phyloP scores from a whole-genome alignment of 92 coral and sea anemone genomes.

The Paramuricea clavata region DNA sequence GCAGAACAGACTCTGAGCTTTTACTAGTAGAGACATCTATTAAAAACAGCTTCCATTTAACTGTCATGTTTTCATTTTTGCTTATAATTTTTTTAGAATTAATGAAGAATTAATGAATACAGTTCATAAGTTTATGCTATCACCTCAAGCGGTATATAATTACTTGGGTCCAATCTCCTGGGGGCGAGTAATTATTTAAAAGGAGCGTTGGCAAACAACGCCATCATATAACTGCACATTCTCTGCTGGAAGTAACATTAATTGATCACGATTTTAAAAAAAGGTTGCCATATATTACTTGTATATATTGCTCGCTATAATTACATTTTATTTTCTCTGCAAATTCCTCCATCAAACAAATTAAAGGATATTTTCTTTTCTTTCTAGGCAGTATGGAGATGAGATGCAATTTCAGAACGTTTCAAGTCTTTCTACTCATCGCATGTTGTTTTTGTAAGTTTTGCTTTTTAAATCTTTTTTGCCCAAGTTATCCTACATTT shows the following conservation, averaged over 20 bases:
- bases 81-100: no score
- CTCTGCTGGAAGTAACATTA: neutral
- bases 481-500: no score
- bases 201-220: neutral
- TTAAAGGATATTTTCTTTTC: neutral
- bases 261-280: neutral
- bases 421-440: neutral
- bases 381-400: neutral
- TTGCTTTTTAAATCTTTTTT: neutral
- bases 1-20: no score
- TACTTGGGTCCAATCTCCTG: conserved; percentile 21
- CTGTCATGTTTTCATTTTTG: no score
- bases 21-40: no score
- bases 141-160: neutral
- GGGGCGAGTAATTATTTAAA: neutral
- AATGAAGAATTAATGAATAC: neutral
- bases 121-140: neutral
- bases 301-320: neutral
- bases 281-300: neutral
- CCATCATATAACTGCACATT: neutral
- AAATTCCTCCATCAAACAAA: neutral
- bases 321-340: neutral
- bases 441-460: neutral
- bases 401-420: neutral
- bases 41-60: no score